phyloP scores from a whole-genome alignment of 2,888 invertebrate genomes.

The Miltochrista miniata region DNA sequence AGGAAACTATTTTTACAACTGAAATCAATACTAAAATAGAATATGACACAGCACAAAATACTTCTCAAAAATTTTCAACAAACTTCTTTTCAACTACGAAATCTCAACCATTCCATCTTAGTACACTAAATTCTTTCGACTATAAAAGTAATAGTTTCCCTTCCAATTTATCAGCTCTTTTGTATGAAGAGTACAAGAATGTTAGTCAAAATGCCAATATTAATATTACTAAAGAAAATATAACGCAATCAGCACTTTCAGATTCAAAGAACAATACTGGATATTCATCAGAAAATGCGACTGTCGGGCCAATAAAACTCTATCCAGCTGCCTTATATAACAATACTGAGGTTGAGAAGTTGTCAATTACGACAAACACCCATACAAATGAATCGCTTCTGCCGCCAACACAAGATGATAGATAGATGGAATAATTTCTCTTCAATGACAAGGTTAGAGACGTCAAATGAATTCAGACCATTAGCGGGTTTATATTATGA shows the following conservation, averaged over 20 bases:
- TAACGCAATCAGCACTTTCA: slow-evolving; percentile 9
- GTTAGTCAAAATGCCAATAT: slow-evolving; percentile 38
- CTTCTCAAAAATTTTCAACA: background rate
- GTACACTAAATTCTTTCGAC: slow-evolving; percentile 20
- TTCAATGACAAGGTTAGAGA: slow-evolving; percentile 40
- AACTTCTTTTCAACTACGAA: background rate
- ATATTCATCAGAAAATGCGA: slow-evolving; percentile 28
- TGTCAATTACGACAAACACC: slow-evolving; percentile 67
- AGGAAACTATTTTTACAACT: background rate
- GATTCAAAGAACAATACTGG: slow-evolving; percentile 14
- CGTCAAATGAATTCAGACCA: slow-evolving; percentile 61
- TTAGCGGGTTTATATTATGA: slow-evolving; percentile 76
- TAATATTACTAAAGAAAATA: slow-evolving; percentile 18
- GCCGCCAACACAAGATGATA: slow-evolving; percentile 53
- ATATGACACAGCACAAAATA: too few species aligned
- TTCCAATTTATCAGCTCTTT: too few species aligned
- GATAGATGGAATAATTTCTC: slow-evolving; percentile 58
- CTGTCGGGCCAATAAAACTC: slow-evolving; percentile 37
- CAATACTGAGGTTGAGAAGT: slow-evolving; percentile 58
- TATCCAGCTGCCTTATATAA: slow-evolving; percentile 55
- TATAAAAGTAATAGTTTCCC: slow-evolving; percentile 26
- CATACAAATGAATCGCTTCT: slow-evolving; percentile 55
- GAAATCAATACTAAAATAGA: background rate
- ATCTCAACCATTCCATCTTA: slow-evolving; percentile 10
- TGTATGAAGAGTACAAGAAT: too few species aligned